phyloP scores from a whole-genome alignment of 2,113 vertebrate species.

The Fulmarus glacialis region DNA sequence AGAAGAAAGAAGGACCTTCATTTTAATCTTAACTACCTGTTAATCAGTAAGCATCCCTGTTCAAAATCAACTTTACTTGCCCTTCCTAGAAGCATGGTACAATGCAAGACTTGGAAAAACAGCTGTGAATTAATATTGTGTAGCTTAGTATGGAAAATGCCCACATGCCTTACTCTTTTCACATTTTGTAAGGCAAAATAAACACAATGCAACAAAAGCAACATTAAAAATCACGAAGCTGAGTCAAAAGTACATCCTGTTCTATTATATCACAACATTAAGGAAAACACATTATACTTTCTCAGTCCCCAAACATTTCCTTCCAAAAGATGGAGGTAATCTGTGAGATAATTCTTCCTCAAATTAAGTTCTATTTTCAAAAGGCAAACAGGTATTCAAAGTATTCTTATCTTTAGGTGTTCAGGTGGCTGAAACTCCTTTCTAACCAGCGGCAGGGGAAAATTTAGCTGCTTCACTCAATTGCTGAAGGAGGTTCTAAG shows the following conservation, averaged over 20 bases:
- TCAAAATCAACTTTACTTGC: not conserved
- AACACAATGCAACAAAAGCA: not conserved
- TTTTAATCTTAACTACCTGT: not conserved
- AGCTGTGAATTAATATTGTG: not conserved
- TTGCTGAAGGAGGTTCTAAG: not conserved
- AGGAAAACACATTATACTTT: not conserved
- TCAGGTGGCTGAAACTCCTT: not conserved
- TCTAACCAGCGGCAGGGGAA: not conserved
- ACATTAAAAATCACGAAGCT: not conserved
- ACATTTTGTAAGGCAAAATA: not conserved
- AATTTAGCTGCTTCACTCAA: not conserved
- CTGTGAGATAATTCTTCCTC: not conserved
- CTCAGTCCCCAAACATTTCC: not conserved
- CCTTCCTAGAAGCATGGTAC: not conserved
- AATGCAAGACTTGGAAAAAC: not conserved
- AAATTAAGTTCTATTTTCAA: not conserved
- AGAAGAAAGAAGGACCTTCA: not conserved
- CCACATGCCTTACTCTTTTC: not conserved
- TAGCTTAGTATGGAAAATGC: not conserved
- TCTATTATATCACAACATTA: not conserved
- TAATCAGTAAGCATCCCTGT: not conserved
- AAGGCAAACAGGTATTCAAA: not conserved
- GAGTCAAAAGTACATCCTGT: not conserved
- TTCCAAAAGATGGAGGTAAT: not conserved
- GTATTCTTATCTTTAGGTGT: not conserved